Conservation (phyloP, 2,113 vertebrate genomes). For the Amblyopsis rosae region DNA sequence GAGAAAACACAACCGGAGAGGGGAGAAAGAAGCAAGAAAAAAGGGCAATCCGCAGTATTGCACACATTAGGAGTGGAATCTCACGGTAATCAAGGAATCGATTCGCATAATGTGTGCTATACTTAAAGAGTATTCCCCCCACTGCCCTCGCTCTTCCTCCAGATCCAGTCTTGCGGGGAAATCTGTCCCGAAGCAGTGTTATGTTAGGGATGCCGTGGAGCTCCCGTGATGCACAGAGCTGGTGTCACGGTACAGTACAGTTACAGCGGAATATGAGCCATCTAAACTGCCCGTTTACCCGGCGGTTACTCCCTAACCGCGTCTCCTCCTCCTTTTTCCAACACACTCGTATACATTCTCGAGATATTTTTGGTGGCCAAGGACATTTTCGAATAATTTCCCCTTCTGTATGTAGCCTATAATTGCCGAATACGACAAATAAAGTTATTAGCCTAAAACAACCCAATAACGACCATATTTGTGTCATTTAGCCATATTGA, state of each 20-base stretch:
- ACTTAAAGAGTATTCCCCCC: conserved; percentile 32
- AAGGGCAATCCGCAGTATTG: conserved; percentile 62
- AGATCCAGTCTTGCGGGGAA: conserved; percentile 49
- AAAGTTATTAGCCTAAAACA: too few relatives aligned
- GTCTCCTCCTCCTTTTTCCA: conserved; percentile 76
- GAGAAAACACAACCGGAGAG: conserved; percentile 73
- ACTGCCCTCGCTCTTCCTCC: conserved; percentile 40
- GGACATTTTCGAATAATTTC: conserved; percentile 23
- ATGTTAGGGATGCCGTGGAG: conserved; percentile 53
- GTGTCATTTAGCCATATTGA: too few relatives aligned
- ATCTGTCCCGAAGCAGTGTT: conserved; percentile 43
- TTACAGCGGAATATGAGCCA: conserved; percentile 72
- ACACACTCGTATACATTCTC: conserved; percentile 33
- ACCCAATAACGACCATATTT: too few relatives aligned
- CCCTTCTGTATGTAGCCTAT: not conserved
- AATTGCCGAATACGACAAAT: too few relatives aligned
- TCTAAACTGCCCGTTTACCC: conserved; percentile 73
- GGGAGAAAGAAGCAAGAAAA: conserved; percentile 41
- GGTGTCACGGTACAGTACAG: conserved; percentile 65
- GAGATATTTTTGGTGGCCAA: conserved; percentile 51
- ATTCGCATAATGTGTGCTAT: conserved; percentile 44
- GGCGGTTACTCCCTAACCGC: conserved; percentile 77
- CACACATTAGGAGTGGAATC: conserved; percentile 71
- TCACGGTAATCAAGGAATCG: conserved; percentile 63
- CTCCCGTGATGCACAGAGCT: conserved; percentile 54